These are phyloP conservation scores for Eristalinus aeneus DNA, from an alignment of 2,888 invertebrate species.

Conservation along the genomic window DNA sequence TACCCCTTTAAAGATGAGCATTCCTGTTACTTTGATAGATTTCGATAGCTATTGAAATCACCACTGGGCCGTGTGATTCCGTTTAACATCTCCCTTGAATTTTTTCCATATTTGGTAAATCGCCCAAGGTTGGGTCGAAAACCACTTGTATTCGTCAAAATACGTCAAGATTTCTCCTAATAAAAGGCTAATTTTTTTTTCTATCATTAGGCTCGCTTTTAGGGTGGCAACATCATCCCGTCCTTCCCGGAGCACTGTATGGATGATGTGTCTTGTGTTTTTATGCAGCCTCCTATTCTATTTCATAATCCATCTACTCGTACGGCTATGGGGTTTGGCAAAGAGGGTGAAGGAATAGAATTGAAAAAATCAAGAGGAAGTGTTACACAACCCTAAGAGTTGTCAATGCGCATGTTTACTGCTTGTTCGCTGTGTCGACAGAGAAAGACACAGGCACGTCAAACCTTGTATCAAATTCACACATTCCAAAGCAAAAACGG, in stretches of 20 bases:
- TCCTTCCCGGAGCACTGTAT: neutral
- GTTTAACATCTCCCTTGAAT: neutral
- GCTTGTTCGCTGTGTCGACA: too few relatives aligned
- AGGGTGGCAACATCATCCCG: neutral
- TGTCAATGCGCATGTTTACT: slow-evolving; percentile 27
- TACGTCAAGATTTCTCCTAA: neutral
- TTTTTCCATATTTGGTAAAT: neutral
- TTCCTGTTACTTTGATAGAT: too few relatives aligned
- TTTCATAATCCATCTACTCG: slow-evolving; percentile 4
- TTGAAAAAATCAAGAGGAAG: slow-evolving; percentile 9
- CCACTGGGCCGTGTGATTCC: neutral
- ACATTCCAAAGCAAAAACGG: too few relatives aligned
- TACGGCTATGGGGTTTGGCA: neutral
- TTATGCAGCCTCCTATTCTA: neutral
- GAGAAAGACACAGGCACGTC: too few relatives aligned
- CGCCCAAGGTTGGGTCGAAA: neutral
- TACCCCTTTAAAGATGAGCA: neutral
- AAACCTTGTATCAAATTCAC: too few relatives aligned
- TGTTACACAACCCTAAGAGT: slow-evolving; percentile 48
- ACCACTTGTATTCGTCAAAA: neutral
- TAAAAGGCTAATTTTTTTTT: neutral
- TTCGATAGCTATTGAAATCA: too few relatives aligned
- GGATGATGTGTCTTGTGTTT: neutral
- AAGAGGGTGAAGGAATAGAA: neutral
- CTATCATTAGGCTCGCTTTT: neutral